Conservation (phyloP, 2,113 vertebrate genomes). For the Petrocephalus microphthalmus region DNA sequence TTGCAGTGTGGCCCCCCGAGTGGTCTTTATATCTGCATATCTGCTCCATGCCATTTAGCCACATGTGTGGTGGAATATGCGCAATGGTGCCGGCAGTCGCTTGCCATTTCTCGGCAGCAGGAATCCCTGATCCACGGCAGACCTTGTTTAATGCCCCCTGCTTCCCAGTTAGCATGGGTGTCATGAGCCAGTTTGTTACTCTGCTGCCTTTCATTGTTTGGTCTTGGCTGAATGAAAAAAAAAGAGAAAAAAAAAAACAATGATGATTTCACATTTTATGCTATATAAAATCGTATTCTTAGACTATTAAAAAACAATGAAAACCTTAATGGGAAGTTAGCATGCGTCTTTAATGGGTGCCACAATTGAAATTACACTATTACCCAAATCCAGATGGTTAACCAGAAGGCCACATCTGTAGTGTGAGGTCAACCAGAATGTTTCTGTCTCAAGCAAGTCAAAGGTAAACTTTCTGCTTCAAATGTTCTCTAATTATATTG, state of each 20-base stretch:
- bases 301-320: background rate
- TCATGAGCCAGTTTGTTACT: background rate
- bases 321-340: background rate
- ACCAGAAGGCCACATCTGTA: background rate
- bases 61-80: background rate
- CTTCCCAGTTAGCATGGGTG: background rate
- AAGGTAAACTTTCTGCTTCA: background rate
- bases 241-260: background rate
- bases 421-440: background rate
- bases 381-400: background rate
- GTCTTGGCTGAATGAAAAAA: background rate
- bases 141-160: background rate
- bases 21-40: background rate
- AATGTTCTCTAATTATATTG: background rate
- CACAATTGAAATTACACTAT: background rate
- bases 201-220: background rate
- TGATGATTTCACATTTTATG: background rate
- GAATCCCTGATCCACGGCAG: background rate
- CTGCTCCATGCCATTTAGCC: background rate
- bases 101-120: background rate
- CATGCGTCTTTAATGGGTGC: background rate
- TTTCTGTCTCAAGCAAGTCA: background rate
- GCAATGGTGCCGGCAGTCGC: background rate
- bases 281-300: background rate
- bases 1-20: slow-evolving; percentile 9